Evolutionary conservation across 2,888 invertebrate genomes (phyloP).

Genomic region (Mythimna pallens): DNA sequence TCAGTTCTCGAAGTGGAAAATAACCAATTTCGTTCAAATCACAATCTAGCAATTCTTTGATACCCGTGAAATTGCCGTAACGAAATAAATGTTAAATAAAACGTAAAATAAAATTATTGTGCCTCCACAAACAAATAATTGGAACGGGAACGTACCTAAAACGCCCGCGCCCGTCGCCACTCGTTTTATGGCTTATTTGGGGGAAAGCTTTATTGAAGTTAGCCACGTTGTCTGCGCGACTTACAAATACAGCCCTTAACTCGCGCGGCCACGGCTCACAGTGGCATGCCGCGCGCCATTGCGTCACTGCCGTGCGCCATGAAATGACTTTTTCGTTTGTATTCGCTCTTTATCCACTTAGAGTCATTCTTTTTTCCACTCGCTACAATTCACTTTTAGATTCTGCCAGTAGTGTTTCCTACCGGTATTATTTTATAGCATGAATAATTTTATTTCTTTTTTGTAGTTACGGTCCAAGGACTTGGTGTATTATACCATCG

Average conservation of each 20-base stretch:
- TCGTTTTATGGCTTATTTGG: conserved; percentile 91
- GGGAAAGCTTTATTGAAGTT: conserved; percentile 90
- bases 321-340: conserved; percentile 90
- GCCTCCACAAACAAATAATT: conserved; percentile 91
- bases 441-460: conserved; percentile 64
- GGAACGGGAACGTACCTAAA: conserved; percentile 85
- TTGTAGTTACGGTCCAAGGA: conserved; percentile 61
- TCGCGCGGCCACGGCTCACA: conserved; percentile 71
- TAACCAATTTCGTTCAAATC: conserved; percentile 90
- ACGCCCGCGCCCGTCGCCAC: conserved; percentile 87
- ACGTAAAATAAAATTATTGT: conserved; percentile 91
- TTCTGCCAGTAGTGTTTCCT: conserved; percentile 82
- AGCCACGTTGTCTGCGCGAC: conserved; percentile 82
- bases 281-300: conserved; percentile 69
- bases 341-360: conserved; percentile 90
- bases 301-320: conserved; percentile 87
- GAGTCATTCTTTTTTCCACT: conserved; percentile 89
- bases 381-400: conserved; percentile 90
- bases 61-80: conserved; percentile 91
- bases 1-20: conserved; percentile 88
- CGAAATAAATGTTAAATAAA: conserved; percentile 91
- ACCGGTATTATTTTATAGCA: conserved; percentile 82
- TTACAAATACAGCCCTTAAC: conserved; percentile 79
- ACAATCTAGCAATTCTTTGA: conserved; percentile 90
- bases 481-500: conserved; percentile 59